Base-by-base conservation (phyloP, 2,113 vertebrate species). In the Sinocyclocheilus grahami region DNA sequence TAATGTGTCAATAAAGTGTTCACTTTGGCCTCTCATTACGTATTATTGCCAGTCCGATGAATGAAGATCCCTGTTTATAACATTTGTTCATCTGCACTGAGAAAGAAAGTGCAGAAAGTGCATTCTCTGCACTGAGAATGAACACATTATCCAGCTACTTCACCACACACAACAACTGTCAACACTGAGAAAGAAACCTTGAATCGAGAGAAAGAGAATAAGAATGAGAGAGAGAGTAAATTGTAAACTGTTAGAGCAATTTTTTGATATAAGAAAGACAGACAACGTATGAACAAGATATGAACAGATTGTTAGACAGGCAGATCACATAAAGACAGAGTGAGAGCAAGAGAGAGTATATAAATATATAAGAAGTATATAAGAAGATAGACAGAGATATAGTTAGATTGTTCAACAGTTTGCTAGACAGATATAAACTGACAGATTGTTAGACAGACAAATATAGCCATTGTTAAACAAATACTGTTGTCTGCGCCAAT, bases 1-100 rank as follows among this genome's bases (percentile, higher is more conserved):
- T 53, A 24, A 55, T 18, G 39, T 30, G 83, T 74, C 27, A 8
- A 63, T 27, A 62, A 78, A 16, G 77, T 69, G 74, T 78, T 67
- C 46, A 16, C 75, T 78, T 39, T 78, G 77, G 48, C 78, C 60
- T 63, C 58, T 80, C 13, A 4, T 46, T 16, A 46, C 12, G 20
- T 63, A 46, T 81, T 81, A 81, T 81, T 81, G 78, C 76, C 76
- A 78, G 51, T 78, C 51, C 53, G 2, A 13, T 65, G 13, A 81
- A 42, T 81, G 12, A 63, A 81, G 78, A 63, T 81, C 78, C 22
- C 58, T 27, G 58, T 81, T 65, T 65, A 81, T 81, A 27, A 81
- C 37, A 58, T 53, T 58, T 37, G 76, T 75, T 48, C 72, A 75
- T 39, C 71, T 74, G 37, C 72, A 75, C 72, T 27, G 27, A 27